Conservation (phyloP, 2,113 vertebrate species). For the Trogon melanurus region DNA sequence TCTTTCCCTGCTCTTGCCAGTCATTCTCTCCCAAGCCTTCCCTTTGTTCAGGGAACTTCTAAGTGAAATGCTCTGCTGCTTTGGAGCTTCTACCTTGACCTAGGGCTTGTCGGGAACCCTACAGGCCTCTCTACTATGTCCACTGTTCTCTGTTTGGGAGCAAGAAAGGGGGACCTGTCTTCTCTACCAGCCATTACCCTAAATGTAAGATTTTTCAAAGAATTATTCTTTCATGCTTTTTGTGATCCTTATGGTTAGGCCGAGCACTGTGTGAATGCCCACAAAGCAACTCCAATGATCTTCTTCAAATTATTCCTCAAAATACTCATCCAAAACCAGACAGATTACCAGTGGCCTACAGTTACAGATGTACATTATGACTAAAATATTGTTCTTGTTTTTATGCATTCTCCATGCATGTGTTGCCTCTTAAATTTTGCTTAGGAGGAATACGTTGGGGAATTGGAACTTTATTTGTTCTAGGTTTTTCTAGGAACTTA, state of each 20-base stretch:
- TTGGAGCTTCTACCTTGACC: background rate
- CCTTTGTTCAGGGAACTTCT: background rate
- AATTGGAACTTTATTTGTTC: background rate
- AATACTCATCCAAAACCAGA: background rate
- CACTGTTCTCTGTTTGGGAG: background rate
- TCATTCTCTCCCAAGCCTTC: background rate
- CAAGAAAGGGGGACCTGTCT: background rate
- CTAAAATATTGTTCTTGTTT: background rate
- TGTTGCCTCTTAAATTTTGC: background rate
- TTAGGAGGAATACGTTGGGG: background rate
- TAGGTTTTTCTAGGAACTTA: background rate
- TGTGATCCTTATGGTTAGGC: background rate
- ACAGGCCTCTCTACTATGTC: background rate
- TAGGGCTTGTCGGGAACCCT: background rate
- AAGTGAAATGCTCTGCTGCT: background rate
- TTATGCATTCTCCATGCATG: background rate
- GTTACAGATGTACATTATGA: background rate
- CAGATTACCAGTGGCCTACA: background rate
- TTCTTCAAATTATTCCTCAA: background rate
- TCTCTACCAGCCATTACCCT: background rate
- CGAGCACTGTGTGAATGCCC: background rate
- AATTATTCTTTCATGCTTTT: background rate
- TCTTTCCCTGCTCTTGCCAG: background rate
- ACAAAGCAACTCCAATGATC: background rate
- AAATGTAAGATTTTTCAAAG: background rate